Base-by-base conservation (phyloP, 2,113 vertebrate genomes). In the Dasypus novemcinctus region DNA sequence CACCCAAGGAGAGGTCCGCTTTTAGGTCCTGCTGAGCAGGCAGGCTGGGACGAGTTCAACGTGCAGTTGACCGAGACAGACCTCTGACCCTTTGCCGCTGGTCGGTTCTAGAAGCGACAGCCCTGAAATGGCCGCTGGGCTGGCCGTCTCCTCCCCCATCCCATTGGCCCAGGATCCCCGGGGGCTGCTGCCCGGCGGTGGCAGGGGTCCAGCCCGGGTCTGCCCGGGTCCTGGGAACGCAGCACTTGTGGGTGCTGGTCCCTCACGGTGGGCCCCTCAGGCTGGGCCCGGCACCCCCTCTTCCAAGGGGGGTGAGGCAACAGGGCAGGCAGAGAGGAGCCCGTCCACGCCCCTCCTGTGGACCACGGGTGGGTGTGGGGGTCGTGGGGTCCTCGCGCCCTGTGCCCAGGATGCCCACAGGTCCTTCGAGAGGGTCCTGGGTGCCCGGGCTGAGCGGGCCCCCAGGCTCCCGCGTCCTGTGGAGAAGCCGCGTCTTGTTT, bases 1-100 rank as follows among this genome's bases (percentile, higher is more conserved):
- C 96, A 95, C 97, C 97, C 97, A 97, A 93, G 97, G 92, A 96
- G 76, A 75, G 94, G 78, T 86, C 95, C 95, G 94, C 91, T 96
- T 94, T 95, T 92, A 36, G n/a, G 43, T 94, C 96, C 87, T 91
- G 95, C 97, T 96, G 94, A 97, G 78, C 90, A 46, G 33, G 63
- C 82, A 84, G 59, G 38, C 88, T 75, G 33, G 86, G 78, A 57
- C 38, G 75, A 82, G 76, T 33, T 87, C 80, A 95, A 23, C 79
- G 61, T 82, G 74, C 95, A 74, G 93, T 78, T 15, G 7, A 90
- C 85, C 2, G 20, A 94, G 82, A 46, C 94, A 75, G 87, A 92
- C 88, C 90, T 75, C 92, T 97, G 96, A 97, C 94, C 95, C 87
- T 93, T 76, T 25, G 71, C 72, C 57, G n/a, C 71, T 83, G 43